These are phyloP conservation scores for Thymelicus sylvestris DNA, from an alignment of 2,888 invertebrate species.

Conservation along the genomic window DNA sequence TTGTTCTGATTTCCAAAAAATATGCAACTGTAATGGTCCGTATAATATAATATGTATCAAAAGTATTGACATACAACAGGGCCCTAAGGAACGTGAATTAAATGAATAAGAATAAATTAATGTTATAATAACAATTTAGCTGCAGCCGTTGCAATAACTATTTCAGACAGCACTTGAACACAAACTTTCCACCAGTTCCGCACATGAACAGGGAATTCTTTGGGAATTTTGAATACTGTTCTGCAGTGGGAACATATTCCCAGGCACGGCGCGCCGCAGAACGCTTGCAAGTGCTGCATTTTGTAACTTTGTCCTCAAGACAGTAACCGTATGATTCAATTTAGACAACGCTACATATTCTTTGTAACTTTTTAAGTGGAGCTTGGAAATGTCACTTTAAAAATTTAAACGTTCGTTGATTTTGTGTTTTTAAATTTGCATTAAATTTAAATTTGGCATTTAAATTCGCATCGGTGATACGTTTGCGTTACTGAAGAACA, in stretches of 20 bases:
- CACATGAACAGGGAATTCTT: constrained; percentile 28
- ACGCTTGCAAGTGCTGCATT: constrained; percentile 18
- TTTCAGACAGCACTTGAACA: not conserved
- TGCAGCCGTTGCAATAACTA: constrained; percentile 2
- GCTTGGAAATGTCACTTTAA: not conserved
- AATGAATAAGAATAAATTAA: not conserved
- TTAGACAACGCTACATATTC: constrained; percentile 1
- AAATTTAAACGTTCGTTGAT: too few species aligned
- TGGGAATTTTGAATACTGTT: constrained; percentile 24
- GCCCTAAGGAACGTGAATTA: not conserved
- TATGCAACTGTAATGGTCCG: too few species aligned
- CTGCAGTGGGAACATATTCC: constrained; percentile 35
- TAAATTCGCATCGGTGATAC: too few species aligned
- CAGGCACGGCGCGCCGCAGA: constrained; percentile 33
- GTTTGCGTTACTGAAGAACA: too few species aligned
- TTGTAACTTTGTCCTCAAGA: constrained; percentile 33
- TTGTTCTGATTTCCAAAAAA: too few species aligned
- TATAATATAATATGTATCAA: too few species aligned
- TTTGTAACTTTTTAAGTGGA: not conserved
- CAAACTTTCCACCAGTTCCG: constrained; percentile 9
- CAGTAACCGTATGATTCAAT: constrained; percentile 31
- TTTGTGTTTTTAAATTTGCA: too few species aligned
- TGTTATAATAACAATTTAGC: not conserved
- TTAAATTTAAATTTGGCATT: too few species aligned
- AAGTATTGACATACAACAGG: too few species aligned